Percentiles rank a stretch among this genome's conserved stretches.
These are phyloP conservation scores for Netelia melanura DNA, from an alignment of 2,888 invertebrate genomes.

Conservation along the genomic window DNA sequence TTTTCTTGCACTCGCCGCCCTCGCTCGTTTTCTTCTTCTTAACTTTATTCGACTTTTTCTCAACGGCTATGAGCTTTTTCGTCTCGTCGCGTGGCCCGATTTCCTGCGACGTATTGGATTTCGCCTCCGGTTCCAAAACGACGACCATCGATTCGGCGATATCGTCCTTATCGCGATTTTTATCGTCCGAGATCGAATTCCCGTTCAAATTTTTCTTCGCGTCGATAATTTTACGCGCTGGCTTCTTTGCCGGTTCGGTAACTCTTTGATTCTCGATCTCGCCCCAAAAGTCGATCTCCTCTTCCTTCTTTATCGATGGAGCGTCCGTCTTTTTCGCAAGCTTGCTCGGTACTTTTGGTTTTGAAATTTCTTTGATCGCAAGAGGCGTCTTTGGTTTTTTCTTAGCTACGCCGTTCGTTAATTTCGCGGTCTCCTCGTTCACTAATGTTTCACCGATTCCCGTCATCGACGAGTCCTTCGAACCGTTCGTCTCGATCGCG, in stretches of 20 bases:
- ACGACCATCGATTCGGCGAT: conserved; percentile 32
- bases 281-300: conserved; percentile 82
- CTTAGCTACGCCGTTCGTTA: conserved; percentile 39
- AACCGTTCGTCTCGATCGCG: conserved; percentile 32
- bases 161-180: conserved; percentile 14
- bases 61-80: conserved; percentile 75
- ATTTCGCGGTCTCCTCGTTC: not conserved
- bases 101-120: conserved; percentile 60
- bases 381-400: conserved; percentile 83
- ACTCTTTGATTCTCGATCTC: conserved; percentile 78
- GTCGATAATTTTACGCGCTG: conserved; percentile 37
- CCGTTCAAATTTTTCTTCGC: conserved; percentile 14
- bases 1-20: conserved; percentile 74
- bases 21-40: conserved; percentile 77
- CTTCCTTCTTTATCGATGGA: conserved; percentile 53
- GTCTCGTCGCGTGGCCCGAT: conserved; percentile 54
- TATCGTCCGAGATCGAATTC: not conserved
- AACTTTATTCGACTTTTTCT: conserved; percentile 75
- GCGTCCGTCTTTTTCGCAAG: conserved; percentile 27
- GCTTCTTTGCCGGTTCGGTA: conserved; percentile 63
- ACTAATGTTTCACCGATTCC: conserved; percentile 84
- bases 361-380: conserved; percentile 71
- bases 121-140: conserved; percentile 52
- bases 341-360: conserved; percentile 27
- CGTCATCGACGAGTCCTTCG: conserved; percentile 49